Percentiles rank a stretch among this genome's conserved stretches.
These are phyloP conservation scores for Ormyrus nitidulus DNA, from an alignment of 2,888 invertebrate species.

Conservation along the genomic window DNA sequence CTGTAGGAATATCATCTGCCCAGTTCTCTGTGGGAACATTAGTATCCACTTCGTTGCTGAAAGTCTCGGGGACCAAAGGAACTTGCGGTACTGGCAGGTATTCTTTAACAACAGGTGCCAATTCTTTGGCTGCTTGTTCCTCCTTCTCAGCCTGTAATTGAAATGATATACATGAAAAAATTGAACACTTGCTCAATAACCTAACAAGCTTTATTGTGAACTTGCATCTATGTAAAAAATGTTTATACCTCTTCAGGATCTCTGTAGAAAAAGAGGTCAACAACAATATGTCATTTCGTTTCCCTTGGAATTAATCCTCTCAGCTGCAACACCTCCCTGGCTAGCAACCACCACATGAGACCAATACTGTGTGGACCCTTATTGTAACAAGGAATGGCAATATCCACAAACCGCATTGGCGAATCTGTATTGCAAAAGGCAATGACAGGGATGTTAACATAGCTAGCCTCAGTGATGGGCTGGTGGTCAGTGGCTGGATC, in stretches of 20 bases:
- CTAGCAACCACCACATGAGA: slow-evolving; percentile 99
- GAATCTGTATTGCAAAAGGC: slow-evolving; percentile 99
- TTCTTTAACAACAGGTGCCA: slow-evolving; percentile 78
- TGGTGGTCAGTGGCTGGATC: slow-evolving; percentile 97
- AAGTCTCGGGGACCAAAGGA: slow-evolving; percentile 26
- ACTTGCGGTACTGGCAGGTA: slow-evolving; percentile 71
- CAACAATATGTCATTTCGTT: slow-evolving; percentile 97
- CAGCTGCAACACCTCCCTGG: slow-evolving; percentile 95
- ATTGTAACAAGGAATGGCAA: slow-evolving; percentile 99
- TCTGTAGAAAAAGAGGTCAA: slow-evolving; percentile 99
- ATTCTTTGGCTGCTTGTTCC: slow-evolving; percentile 92
- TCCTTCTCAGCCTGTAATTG: slow-evolving; percentile 89
- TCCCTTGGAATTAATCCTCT: slow-evolving; percentile 95
- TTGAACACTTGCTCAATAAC: slow-evolving; percentile 46
- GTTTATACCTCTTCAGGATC: slow-evolving; percentile 92
- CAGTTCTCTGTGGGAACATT: slow-evolving; percentile 75
- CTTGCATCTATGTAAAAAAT: neutral
- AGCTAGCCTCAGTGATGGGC: slow-evolving; percentile 98
- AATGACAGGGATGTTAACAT: slow-evolving; percentile 99
- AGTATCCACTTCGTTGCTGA: slow-evolving; percentile 73
- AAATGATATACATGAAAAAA: slow-evolving; percentile 3
- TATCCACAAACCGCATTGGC: slow-evolving; percentile 96
- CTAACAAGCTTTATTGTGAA: neutral
- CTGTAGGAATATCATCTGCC: slow-evolving; percentile 76
- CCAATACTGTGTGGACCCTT: slow-evolving; percentile 97